Evolutionary conservation across 53 echinoderm and acorn worm genomes (phyloP), one percentile per base, ranked within the genome.

Genomic region (Crossaster papposus): DNA sequence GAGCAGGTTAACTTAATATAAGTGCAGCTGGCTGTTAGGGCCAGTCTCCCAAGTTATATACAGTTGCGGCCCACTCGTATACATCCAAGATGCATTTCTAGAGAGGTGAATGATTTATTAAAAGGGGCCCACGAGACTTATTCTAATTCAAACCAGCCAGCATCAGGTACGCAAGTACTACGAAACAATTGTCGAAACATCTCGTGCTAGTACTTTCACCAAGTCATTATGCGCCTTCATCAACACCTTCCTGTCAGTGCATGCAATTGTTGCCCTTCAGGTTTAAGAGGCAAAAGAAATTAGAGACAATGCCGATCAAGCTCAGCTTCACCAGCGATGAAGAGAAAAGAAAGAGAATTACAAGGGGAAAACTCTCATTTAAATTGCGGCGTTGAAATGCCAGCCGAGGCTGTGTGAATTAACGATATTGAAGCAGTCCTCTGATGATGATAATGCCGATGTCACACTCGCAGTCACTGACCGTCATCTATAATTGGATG

Each of bases 321-420:
- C 64, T 64, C 20, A 22, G 64, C 28, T 26, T 68, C 68, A 68
- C 68, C 17, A 3, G n/a, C 68, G 22, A 23, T 28, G 26, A 22
- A 44, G 44, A 44, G 9, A 20, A 12, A 26, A 68, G n/a, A 23
- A 2, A 58, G 17, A 20, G 17, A 28, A 23, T 68, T 20, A 10
- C n/a, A 68, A 23, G 0, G 9, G 68, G 68, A n/a, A 29, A 23
- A 29, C n/a, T 26, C 17, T 26, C 17, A 26, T 68, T 26, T 68
- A 68, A n/a, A 68, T 28, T 68, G 28, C 68, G 3, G 28, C 28
- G n/a, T n/a, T 68, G 68, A 68, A 68, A 26, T 26, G 68, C 5
- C 68, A 24, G 68, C 68, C 68, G 68, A 68, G 68, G 68, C 28
- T 26, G 28, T 10, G 68, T 68, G 68, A 68, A 68, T 68, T 68